Base-by-base conservation (phyloP, 2,797 vertebrate species). In the Takifugu ocellatus region DNA sequence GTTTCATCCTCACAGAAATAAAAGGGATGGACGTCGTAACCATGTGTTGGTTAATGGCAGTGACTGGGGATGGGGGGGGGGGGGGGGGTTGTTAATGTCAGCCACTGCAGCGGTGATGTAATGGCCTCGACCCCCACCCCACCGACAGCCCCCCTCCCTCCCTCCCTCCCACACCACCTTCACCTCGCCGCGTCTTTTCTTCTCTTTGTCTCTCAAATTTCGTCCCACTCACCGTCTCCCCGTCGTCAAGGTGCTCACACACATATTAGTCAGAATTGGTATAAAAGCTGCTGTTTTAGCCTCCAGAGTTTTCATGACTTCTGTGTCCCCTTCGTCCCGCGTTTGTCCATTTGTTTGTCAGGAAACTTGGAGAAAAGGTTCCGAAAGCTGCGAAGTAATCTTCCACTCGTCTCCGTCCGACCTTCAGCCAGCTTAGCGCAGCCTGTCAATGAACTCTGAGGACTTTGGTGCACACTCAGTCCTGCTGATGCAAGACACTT, bases 41-140 rank as follows among this genome's bases (percentile, higher is more conserved):
- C 45, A 21, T 21, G 25, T 49, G 47, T 49, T 49, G 10, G 51
- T 47, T 7, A 11, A 26, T 59, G 49, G 16, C 58, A 53, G n/a
- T 59, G 49, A n/a, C 56, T 53, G 17, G 10, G 39, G 61, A 46
- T 61, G 56, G 47, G 27, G 29, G 29, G 17, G 27, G 29, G 29
- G 17, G 17, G 17, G 21, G 54, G 17, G 27, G 54, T 24, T 50
- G 25, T 50, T 59, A 61, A 56, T 56, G 61, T 80, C 63, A 70
- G 74, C 65, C 82, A 74, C 83, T 84, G 84, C 81, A 82, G 81
- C 72, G 55, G 66, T 87, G 86, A 88, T 79, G 79, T 86, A 83
- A 87, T 86, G 77, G 70, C 60, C 66, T 68, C 74, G 70, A 59
- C 70, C 66, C 61, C 68, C 51, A 48, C 47, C 52, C 72, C 65